Percentiles rank a stretch among this genome's conserved stretches.
Evolutionary conservation across 2,797 vertebrate genomes (phyloP).

Genomic region (Psittacula echo): DNA sequence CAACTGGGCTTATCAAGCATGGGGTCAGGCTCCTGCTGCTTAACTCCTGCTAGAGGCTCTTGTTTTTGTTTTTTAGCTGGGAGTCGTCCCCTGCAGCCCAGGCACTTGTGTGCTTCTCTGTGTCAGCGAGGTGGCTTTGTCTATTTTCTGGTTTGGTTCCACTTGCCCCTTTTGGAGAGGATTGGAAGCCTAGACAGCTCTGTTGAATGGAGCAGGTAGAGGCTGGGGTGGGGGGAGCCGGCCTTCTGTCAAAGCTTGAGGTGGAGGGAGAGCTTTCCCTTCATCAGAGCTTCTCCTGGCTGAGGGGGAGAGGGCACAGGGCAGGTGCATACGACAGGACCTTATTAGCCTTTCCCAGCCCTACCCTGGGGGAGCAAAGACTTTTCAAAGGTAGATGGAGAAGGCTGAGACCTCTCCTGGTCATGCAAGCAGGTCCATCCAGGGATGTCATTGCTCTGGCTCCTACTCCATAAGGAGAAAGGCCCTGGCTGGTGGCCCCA

Average conservation of each 20-base stretch:
- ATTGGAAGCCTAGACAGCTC: not conserved
- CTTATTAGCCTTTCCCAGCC: not conserved
- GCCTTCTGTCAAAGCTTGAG: not conserved
- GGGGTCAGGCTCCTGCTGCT: not conserved
- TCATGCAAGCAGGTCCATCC: not conserved
- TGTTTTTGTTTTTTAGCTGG: not conserved
- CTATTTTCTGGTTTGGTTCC: not conserved
- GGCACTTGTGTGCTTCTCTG: accelerated
- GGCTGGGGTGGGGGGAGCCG: accelerated
- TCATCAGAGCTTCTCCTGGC: not conserved
- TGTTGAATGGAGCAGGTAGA: not conserved
- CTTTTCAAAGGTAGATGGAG: not conserved
- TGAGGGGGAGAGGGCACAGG: not conserved
- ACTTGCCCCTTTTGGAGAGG: not conserved
- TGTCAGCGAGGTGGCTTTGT: not conserved
- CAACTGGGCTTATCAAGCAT: not conserved
- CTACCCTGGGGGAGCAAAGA: not conserved
- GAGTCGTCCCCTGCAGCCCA: not conserved
- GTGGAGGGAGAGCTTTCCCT: not conserved
- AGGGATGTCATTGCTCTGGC: not conserved
- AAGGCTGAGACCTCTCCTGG: not conserved
- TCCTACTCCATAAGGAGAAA: not conserved
- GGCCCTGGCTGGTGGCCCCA: not conserved
- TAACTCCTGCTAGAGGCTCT: not conserved
- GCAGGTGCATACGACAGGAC: accelerated